Percentiles rank a stretch among this genome's conserved stretches.
These are phyloP conservation scores for Myotis planiceps DNA, from an alignment of 2,797 vertebrate genomes.

Conservation along the genomic window DNA sequence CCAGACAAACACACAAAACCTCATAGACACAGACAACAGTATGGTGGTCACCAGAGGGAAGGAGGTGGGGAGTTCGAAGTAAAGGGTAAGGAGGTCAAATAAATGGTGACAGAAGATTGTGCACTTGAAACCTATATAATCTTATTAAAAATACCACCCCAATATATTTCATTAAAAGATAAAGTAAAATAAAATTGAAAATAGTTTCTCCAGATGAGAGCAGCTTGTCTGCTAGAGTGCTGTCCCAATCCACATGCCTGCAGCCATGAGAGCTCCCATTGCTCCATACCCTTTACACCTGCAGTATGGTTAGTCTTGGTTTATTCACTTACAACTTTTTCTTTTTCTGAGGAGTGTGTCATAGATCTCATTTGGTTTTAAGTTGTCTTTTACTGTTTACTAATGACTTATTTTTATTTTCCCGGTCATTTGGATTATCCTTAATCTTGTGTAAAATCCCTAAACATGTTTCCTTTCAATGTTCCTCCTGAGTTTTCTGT, in stretches of 20 bases:
- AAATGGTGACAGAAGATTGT: neutral
- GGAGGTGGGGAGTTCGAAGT: neutral
- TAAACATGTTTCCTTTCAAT: neutral
- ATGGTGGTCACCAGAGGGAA: neutral
- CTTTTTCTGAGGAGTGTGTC: neutral
- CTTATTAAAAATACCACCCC: neutral
- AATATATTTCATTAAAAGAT: neutral
- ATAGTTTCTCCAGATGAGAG: neutral
- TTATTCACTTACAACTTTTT: neutral
- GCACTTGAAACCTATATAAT: neutral
- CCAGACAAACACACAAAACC: neutral
- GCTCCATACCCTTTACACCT: no score
- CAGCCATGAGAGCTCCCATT: neutral
- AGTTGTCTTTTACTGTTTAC: neutral
- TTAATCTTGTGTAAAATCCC: neutral
- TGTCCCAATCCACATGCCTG: no score
- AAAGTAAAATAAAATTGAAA: neutral
- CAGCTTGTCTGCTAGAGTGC: neutral
- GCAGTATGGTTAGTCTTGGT: neutral
- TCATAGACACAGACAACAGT: neutral
- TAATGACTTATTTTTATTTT: neutral
- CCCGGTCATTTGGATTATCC: neutral
- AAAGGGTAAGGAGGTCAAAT: neutral
- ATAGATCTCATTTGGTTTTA: neutral
- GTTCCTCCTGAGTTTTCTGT: neutral